Conservation (phyloP, 2,113 vertebrate genomes). For the Cynoglossus semilaevis region DNA sequence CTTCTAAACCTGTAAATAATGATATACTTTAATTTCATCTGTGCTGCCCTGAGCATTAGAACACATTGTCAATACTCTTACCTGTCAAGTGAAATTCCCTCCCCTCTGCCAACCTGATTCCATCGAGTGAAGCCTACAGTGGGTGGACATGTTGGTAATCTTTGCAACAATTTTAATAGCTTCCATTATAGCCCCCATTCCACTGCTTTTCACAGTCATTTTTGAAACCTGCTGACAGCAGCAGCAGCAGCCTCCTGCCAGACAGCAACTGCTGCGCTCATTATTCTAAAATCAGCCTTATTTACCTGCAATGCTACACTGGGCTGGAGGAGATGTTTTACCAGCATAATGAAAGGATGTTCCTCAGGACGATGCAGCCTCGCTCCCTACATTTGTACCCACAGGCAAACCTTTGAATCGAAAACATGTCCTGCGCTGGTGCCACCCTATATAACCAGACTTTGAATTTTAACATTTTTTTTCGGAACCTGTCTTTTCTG, state of each 20-base stretch:
- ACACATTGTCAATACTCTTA: slow-evolving; percentile 32
- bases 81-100: slow-evolving; percentile 20
- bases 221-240: slow-evolving; percentile 64
- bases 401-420: background rate
- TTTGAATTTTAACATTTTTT: too few species aligned
- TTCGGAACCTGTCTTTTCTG: too few species aligned
- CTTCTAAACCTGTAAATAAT: background rate
- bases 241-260: slow-evolving; percentile 53
- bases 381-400: background rate
- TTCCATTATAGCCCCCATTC: slow-evolving; percentile 39
- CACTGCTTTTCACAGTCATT: slow-evolving; percentile 50
- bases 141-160: slow-evolving; percentile 52
- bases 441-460: background rate
- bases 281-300: slow-evolving; percentile 65
- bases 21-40: slow-evolving; percentile 7
- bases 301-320: slow-evolving; percentile 52
- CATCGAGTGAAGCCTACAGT: slow-evolving; percentile 31
- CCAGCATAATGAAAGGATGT: background rate
- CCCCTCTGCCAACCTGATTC: slow-evolving; percentile 37
- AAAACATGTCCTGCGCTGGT: background rate
- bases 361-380: background rate
- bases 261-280: slow-evolving; percentile 48
- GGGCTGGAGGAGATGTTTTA: slow-evolving; percentile 47
- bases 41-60: slow-evolving; percentile 9
- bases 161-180: slow-evolving; percentile 53